Conservation (phyloP, 2,888 invertebrate species). For the Himalopsyche kuldschensis region DNA sequence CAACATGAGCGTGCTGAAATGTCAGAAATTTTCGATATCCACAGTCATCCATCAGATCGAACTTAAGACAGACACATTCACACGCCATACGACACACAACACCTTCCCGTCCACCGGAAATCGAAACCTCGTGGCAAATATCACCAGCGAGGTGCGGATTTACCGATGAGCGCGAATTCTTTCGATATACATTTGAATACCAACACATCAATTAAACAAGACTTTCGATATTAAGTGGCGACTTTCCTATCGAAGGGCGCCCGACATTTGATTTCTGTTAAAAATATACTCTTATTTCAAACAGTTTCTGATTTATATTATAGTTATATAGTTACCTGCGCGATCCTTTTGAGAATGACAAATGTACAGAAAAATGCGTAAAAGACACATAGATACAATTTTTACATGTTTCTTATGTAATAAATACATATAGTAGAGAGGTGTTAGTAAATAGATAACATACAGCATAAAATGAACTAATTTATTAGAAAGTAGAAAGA, state of each 20-base stretch:
- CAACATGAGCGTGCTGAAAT: background rate
- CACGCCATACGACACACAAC: constrained; percentile 18
- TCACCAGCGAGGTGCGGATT: background rate
- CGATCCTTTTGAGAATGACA: constrained; percentile 33
- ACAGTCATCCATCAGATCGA: background rate
- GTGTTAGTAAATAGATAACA: background rate
- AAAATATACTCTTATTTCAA: background rate
- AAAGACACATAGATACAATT: constrained; percentile 36
- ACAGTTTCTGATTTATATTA: background rate
- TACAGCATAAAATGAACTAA: background rate
- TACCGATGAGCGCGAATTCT: constrained; percentile 15
- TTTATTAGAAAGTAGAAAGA: background rate
- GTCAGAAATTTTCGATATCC: background rate
- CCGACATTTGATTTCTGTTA: background rate
- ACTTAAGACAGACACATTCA: constrained; percentile 19
- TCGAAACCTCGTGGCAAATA: background rate
- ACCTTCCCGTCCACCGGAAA: constrained; percentile 25
- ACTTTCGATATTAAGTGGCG: background rate
- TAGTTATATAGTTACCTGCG: constrained; percentile 34
- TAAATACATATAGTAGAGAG: constrained; percentile 10
- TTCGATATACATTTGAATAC: constrained; percentile 66
- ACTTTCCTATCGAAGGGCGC: background rate
- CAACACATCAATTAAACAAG: constrained; percentile 57
- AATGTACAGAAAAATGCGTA: constrained; percentile 45
- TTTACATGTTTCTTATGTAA: constrained; percentile 10